phyloP scores from a whole-genome alignment of 2,797 vertebrate species.

The Sebastes cheni region DNA sequence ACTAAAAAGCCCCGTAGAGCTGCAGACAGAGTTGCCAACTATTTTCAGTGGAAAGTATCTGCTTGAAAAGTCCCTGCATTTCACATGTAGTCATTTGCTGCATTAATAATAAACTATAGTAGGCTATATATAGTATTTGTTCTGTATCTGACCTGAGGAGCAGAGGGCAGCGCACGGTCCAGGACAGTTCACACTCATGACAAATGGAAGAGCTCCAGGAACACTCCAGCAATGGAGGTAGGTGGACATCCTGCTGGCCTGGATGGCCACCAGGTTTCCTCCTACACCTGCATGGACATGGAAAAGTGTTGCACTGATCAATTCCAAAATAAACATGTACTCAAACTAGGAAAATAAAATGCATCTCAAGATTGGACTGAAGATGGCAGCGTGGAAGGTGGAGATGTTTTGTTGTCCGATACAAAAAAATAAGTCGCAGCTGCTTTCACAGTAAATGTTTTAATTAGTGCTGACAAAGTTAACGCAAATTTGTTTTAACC shows the following conservation, averaged over 20 bases:
- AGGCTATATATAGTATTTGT: too few relatives aligned
- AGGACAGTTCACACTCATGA: conserved; percentile 83
- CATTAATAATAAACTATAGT: neutral
- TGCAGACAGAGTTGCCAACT: neutral
- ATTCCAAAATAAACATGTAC: neutral
- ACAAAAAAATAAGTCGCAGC: neutral
- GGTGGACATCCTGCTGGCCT: conserved; percentile 92
- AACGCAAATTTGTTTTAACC: too few relatives aligned
- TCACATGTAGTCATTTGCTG: neutral
- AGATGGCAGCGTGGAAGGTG: neutral
- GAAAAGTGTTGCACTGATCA: neutral
- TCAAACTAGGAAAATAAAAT: neutral
- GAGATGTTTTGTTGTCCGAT: neutral
- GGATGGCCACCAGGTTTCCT: conserved; percentile 91
- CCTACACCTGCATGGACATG: conserved; percentile 82
- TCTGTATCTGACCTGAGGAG: conserved; percentile 80
- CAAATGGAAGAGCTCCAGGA: conserved; percentile 85
- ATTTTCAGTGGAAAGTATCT: neutral
- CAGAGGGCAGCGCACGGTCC: conserved; percentile 85
- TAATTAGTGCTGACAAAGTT: too few relatives aligned
- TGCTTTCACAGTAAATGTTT: too few relatives aligned
- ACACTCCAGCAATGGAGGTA: conserved; percentile 87
- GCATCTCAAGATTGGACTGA: neutral
- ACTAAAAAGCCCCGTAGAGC: neutral
- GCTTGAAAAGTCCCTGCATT: neutral